These are phyloP conservation scores for Thecocarcelia acutangulata DNA, from an alignment of 2,888 invertebrate genomes.

Conservation along the genomic window DNA sequence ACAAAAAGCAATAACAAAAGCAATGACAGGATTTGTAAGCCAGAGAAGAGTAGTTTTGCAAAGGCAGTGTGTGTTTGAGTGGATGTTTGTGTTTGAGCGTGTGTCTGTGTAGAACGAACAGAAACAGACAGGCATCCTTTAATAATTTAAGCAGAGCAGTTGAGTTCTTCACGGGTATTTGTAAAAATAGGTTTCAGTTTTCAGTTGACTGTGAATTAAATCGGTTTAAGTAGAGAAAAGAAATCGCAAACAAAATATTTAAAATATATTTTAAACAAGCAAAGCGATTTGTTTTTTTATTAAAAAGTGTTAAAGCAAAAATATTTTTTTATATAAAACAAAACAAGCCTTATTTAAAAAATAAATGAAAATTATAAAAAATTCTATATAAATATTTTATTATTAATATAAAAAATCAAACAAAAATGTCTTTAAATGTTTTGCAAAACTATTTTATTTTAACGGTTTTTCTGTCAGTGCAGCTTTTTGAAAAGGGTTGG, in stretches of 20 bases:
- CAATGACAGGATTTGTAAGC: constrained; percentile 45
- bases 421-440: constrained; percentile 52
- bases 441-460: constrained; percentile 55
- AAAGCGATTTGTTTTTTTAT: constrained; percentile 12
- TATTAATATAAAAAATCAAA: neutral
- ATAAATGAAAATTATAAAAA: neutral
- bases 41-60: constrained; percentile 12
- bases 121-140: constrained; percentile 41
- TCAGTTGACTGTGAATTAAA: constrained; percentile 62
- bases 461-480: constrained; percentile 71
- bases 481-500: constrained; percentile 74
- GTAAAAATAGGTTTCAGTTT: constrained; percentile 61
- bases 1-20: constrained; percentile 13
- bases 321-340: constrained; percentile 23
- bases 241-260: constrained; percentile 13
- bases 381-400: constrained; percentile 11
- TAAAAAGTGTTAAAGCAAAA: constrained; percentile 45
- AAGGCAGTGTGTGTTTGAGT: neutral
- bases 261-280: constrained; percentile 5
- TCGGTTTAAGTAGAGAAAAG: constrained; percentile 43
- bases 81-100: no score
- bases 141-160: constrained; percentile 21
- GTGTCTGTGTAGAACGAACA: constrained; percentile 15
- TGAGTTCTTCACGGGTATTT: constrained; percentile 29
- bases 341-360: constrained; percentile 58